A percentile compares a stretch with the other conserved stretches of the same genome.
Conservation (phyloP, 30 jellyfish, hydroid and myxozoan genomes). For the Hydractinia echinata region DNA sequence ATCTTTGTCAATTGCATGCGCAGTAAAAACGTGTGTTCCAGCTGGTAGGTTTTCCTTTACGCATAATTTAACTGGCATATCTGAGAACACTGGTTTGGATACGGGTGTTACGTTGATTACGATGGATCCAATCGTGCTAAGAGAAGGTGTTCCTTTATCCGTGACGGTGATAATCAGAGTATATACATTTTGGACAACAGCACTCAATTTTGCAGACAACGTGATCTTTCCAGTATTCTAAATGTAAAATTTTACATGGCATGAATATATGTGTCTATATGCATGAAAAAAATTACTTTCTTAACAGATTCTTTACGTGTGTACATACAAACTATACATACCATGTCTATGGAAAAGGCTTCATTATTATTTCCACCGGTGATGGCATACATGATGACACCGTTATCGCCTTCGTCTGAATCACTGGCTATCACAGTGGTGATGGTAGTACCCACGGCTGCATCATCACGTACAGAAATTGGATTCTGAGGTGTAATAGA, state of each 20-base stretch:
- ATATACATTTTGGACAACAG: conserved; percentile 2
- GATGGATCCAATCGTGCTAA: not conserved
- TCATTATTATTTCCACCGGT: conserved; percentile 50
- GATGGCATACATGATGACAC: conserved; percentile 40
- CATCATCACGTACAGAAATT: conserved; percentile 39
- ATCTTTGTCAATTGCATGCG: conserved; percentile 61
- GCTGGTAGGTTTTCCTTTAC: conserved; percentile 39
- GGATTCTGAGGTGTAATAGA: conserved; percentile 28
- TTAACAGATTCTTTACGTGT: not conserved
- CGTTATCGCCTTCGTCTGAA: conserved; percentile 28
- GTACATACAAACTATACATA: no score
- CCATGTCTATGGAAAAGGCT: conserved; percentile 33
- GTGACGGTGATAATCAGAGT: conserved; percentile 34
- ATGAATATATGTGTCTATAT: not conserved
- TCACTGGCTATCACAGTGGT: conserved; percentile 68
- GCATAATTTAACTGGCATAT: not conserved
- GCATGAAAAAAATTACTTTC: not conserved
- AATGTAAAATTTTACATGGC: not conserved
- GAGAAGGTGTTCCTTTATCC: conserved; percentile 46
- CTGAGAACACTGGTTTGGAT: not conserved
- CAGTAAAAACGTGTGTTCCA: conserved; percentile 50
- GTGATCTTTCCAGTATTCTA: not conserved
- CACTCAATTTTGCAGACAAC: not conserved
- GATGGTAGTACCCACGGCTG: conserved; percentile 40
- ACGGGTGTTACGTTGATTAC: not conserved